These are phyloP conservation scores for Protaetia brevitarsis DNA, from an alignment of 1,140 invertebrate species.

Conservation along the genomic window DNA sequence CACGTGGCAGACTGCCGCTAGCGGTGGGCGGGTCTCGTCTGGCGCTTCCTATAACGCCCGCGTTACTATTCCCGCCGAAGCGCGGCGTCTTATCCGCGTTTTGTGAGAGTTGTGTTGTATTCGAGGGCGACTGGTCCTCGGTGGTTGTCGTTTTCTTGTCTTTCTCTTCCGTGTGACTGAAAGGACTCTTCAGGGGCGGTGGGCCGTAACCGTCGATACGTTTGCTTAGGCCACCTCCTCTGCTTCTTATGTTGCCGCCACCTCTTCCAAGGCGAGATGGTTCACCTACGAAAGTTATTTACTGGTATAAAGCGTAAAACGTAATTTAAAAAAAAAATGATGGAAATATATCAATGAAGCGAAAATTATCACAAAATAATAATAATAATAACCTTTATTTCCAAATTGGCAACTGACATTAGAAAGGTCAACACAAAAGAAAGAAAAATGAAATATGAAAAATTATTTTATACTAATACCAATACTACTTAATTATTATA, in stretches of 20 bases:
- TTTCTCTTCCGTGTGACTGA: conserved; percentile 54
- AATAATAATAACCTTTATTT: no score
- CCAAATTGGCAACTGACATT: no score
- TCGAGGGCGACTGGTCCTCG: neutral
- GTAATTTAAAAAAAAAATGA: no score
- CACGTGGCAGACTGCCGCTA: neutral
- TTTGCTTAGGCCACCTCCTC: conserved; percentile 53
- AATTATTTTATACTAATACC: no score
- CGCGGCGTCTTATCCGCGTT: neutral
- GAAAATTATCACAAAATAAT: no score
- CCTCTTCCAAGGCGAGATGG: conserved; percentile 75
- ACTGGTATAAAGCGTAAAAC: no score
- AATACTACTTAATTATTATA: no score
- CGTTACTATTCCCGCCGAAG: conserved; percentile 34
- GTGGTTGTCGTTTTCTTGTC: conserved; percentile 33
- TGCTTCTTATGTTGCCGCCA: conserved; percentile 58
- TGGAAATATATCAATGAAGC: no score
- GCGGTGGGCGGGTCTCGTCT: conserved; percentile 29
- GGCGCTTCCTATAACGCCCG: conserved; percentile 56
- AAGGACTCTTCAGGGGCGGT: conserved; percentile 72
- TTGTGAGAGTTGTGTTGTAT: conserved; percentile 56
- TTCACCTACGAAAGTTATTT: no score
- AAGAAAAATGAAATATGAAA: no score
- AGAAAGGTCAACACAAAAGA: no score
- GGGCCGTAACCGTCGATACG: conserved; percentile 71